Base-by-base conservation (phyloP, 1,140 invertebrate species). In the Whitmania pigra region DNA sequence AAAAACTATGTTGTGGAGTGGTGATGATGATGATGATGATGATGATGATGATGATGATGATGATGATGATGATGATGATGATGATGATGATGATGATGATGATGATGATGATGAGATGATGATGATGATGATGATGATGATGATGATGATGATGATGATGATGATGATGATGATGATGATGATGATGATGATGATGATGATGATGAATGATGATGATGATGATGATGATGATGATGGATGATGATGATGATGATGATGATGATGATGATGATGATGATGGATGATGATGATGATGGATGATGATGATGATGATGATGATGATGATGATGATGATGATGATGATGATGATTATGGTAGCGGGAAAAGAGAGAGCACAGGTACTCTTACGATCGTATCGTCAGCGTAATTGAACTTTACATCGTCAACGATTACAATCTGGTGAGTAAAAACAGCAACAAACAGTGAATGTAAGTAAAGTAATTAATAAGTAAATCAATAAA, bases 211-310 rank as follows among this genome's bases (percentile, higher is more conserved):
- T n/a, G 54, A 9, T n/a, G 54, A 9, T 57, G 54, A 57, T 57
- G 54, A 57, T 57, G 54, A 57, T 57, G 54, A 57, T 20, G 54
- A 57, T 57, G 20, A 25, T n/a, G 54, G n/a, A 57, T 57, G 54
- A 57, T 57, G 25, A 57, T 57, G 54, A 57, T 9, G 54, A 57
- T 9, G 54, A 57, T 5, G 25, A 57, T n/a, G 54, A 57, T 5
- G 54, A 57, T 57, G 54, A 57, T 9, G 25, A 57, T 57, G 54
- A 57, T 57, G 54, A 57, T n/a, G 20, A 18, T 7, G 29, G 57
- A 63, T 7, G 57, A 63, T 18, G 57, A 63, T 15, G 57, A 63
- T n/a, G 57, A 63, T n/a, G 57, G 54, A 57, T n/a, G 20, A 18
- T 7, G 29, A 63, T 13, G 57, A 63, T 7, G 57, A 63, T 18